Evolutionary conservation across 23 tunicate genomes (phyloP).

Genomic region (Trididemnum clinides): DNA sequence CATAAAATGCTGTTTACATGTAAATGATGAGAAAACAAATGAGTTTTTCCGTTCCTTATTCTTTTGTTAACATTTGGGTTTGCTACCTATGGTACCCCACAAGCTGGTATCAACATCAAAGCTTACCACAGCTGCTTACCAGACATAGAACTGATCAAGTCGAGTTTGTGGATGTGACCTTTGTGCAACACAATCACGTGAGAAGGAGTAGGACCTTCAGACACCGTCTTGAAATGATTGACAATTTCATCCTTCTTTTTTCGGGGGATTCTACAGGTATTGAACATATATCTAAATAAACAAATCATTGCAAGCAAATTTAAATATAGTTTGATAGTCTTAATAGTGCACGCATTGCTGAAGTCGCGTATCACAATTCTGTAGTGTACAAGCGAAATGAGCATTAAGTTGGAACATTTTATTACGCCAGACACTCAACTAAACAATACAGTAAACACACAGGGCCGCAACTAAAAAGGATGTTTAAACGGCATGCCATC

Average conservation of each 20-base stretch:
- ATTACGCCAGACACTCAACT: too few relatives aligned
- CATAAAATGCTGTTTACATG: too few relatives aligned
- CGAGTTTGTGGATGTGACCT: constrained; percentile 47
- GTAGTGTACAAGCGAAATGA: too few relatives aligned
- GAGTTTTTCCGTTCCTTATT: neutral
- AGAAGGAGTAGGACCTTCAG: constrained; percentile 60
- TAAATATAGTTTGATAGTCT: neutral
- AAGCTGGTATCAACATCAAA: too few relatives aligned
- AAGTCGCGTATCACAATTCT: too few relatives aligned
- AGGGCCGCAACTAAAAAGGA: too few relatives aligned
- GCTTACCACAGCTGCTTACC: too few relatives aligned
- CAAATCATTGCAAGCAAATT: neutral
- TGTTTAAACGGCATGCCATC: too few relatives aligned
- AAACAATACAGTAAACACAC: too few relatives aligned
- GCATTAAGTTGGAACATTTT: too few relatives aligned
- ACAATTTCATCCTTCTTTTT: constrained; percentile 46
- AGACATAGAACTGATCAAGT: constrained; percentile 4
- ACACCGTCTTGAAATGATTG: constrained; percentile 43
- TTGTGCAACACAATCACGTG: constrained; percentile 57
- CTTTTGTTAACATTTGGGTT: neutral
- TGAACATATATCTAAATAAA: constrained; percentile 47
- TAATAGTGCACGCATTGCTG: neutral
- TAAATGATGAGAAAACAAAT: too few relatives aligned
- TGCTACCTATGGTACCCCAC: too few relatives aligned
- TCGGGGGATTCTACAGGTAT: constrained; percentile 70